A percentile compares a stretch with the other conserved stretches of the same genome.
Evolutionary conservation across 1,140 invertebrate species (phyloP).

Genomic region (Cherax quadricarinatus): DNA sequence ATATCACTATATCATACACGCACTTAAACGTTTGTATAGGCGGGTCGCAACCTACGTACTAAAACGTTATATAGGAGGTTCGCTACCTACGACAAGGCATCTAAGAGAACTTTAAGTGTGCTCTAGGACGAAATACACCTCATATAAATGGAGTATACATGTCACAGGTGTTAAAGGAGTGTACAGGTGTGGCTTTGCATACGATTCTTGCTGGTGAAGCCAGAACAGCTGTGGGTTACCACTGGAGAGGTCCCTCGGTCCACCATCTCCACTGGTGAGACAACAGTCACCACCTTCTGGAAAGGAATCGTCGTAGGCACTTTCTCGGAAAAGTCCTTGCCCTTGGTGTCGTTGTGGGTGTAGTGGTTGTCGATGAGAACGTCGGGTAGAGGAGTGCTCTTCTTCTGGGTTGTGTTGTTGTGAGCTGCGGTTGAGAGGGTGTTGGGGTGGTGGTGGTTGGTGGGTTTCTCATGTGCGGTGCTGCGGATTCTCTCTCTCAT

Average conservation of each 20-base stretch:
- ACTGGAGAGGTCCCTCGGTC: conserved; percentile 59
- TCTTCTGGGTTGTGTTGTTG: not conserved
- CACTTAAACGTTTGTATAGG: not conserved
- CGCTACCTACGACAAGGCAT: not conserved
- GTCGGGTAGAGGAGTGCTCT: conserved; percentile 36
- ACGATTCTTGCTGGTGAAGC: conserved; percentile 41
- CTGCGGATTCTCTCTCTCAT: conserved; percentile 38
- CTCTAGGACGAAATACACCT: not conserved
- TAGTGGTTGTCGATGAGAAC: conserved; percentile 68
- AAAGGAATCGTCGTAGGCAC: conserved; percentile 1
- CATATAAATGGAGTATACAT: not conserved
- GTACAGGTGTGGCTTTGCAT: conserved; percentile 59
- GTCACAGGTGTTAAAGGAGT: conserved; percentile 42
- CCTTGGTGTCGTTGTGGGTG: conserved; percentile 13
- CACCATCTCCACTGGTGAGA: not conserved
- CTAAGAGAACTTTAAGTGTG: not conserved
- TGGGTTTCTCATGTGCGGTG: conserved; percentile 51
- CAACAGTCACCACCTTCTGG: not conserved
- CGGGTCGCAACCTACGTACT: not conserved
- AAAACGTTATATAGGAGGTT: not conserved
- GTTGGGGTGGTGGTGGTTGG: not conserved
- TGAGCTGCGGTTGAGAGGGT: too few species aligned
- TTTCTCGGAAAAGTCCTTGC: not conserved
- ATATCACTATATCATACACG: not conserved
- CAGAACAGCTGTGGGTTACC: conserved; percentile 27